Evolutionary conservation across 2,797 vertebrate species (phyloP), one percentile per base, ranked within the genome.

Genomic region (Glossophaga mutica): DNA sequence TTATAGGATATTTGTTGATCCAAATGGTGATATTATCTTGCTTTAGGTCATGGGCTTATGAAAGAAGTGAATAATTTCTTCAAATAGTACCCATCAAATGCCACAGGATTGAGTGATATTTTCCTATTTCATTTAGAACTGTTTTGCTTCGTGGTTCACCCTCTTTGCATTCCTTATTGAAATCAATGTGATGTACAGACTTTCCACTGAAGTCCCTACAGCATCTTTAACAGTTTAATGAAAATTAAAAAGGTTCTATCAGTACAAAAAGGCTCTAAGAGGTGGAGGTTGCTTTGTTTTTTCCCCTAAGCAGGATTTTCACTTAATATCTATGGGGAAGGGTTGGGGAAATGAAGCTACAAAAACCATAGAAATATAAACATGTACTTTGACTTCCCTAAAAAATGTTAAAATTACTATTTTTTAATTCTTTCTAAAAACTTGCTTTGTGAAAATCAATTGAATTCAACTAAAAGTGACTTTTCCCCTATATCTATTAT

Each of bases 1-100:
- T 93, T 81, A 67, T 59, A 68, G 70, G 59, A 82, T 42, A 84
- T 18, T 93, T 90, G 90, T 76, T 97, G 98, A 97, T 78, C 87
- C n/a, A 29, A 81, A 46, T 92, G 46, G 48, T 95, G 81, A 95
- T 77, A 90, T 39, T 76, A 91, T 70, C 97, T 97, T 91, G 78
- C 52, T 95, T 88, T 8, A 62, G 79, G 76, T 32, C 74, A 88
- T 21, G 73, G 52, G 22, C 16, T 94, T 83, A 71, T 48, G 65
- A 37, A 70, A 39, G n/a, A 81, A 71, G 37, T 73, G 42, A 88
- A 68, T 93, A 32, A 74, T 81, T 83, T 88, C 22, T 87, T 55
- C 42, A 92, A 89, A 39, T 50, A 44, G 42, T 34, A 65, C 29
- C 39, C 48, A 62, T 81, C n/a, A 76, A 78, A 71, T 50, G 71